Conservation (phyloP, 35 echinoderm and acorn worm genomes). For the Heliocidaris tuberculata region DNA sequence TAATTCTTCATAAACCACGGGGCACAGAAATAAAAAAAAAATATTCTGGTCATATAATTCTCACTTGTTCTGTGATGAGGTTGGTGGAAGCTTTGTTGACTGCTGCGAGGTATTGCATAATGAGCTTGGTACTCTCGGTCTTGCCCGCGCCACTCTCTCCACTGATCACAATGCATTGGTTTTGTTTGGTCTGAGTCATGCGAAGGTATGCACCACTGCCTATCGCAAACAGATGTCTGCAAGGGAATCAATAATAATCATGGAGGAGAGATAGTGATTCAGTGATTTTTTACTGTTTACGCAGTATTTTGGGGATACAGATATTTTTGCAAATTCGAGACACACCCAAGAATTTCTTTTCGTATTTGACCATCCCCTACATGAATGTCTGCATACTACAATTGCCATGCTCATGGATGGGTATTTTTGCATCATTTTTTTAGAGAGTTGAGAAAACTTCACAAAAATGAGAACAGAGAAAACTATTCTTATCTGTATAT, state of each 20-base stretch:
- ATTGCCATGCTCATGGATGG: too few relatives aligned
- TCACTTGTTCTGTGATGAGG: constrained; percentile 88
- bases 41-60: not conserved
- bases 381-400: too few relatives aligned
- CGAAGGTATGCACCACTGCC: constrained; percentile 80
- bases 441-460: too few relatives aligned
- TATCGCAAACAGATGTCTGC: constrained; percentile 94
- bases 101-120: constrained; percentile 95
- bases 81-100: constrained; percentile 77
- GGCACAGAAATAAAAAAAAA: too few relatives aligned
- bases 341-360: not conserved
- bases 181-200: constrained; percentile 65
- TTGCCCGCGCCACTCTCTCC: constrained; percentile 98
- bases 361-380: too few relatives aligned
- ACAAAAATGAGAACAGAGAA: too few relatives aligned
- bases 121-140: constrained; percentile 96
- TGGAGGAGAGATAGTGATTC: not conserved
- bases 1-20: too few relatives aligned
- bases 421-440: too few relatives aligned
- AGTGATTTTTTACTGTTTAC: not conserved
- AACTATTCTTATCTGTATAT: too few relatives aligned
- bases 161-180: constrained; percentile 93
- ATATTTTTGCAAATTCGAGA: not conserved
- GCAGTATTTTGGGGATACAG: not conserved
- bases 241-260: not conserved